Evolutionary conservation across 2,113 vertebrate genomes (phyloP).

Genomic region (Albula glossodonta): DNA sequence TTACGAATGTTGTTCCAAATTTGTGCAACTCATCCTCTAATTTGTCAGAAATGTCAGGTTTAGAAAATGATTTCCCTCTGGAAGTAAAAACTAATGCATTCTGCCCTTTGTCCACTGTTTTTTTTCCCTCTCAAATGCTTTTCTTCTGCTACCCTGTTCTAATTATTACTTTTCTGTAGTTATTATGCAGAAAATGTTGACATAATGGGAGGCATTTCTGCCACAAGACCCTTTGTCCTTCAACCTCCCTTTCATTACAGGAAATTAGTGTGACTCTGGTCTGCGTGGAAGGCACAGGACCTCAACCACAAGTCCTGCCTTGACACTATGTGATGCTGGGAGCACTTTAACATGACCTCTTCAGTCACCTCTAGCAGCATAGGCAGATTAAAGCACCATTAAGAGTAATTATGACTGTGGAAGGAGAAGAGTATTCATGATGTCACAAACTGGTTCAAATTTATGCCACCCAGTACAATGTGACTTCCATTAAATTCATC

Average conservation of each 20-base stretch:
- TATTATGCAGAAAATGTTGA: conserved; percentile 40
- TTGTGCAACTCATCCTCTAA: not conserved
- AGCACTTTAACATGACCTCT: conserved; percentile 70
- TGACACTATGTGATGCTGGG: conserved; percentile 55
- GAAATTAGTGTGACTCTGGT: conserved; percentile 44
- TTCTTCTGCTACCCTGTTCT: not conserved
- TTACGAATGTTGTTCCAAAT: not conserved
- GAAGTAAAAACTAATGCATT: not conserved
- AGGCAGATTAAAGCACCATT: conserved; percentile 76
- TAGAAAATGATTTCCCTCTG: not conserved
- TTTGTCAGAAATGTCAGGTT: not conserved
- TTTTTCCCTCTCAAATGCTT: not conserved
- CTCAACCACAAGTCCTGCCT: conserved; percentile 56
- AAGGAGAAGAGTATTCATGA: conserved; percentile 62
- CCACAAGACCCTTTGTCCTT: conserved; percentile 13
- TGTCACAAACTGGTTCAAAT: conserved; percentile 69
- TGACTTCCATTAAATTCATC: conserved; percentile 53
- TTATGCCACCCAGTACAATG: conserved; percentile 50
- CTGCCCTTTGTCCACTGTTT: not conserved
- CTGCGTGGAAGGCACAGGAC: conserved; percentile 40
- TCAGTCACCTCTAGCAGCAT: conserved; percentile 65
- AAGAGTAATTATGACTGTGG: conserved; percentile 73
- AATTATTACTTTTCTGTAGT: conserved; percentile 27
- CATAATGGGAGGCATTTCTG: conserved; percentile 19
- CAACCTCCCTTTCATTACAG: conserved; percentile 38